Conservation (phyloP, 1,140 invertebrate genomes). For the Laupala kohalensis region DNA sequence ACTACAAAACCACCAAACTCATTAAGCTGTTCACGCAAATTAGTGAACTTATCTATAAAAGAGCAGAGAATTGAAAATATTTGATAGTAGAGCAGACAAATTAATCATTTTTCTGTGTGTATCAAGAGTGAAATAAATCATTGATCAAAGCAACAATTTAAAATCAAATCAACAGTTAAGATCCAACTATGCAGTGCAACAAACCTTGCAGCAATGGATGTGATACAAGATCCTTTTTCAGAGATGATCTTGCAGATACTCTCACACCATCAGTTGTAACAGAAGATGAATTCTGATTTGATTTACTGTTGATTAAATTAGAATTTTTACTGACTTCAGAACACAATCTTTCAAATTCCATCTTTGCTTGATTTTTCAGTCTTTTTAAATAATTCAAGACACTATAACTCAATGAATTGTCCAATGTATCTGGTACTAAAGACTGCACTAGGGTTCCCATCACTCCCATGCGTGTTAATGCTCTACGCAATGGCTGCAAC, state of each 20-base stretch:
- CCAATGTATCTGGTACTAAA: slow-evolving; percentile 80
- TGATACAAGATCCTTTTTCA: slow-evolving; percentile 62
- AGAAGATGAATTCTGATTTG: neutral
- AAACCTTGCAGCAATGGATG: slow-evolving; percentile 56
- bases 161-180: neutral
- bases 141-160: neutral
- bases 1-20: slow-evolving; percentile 80
- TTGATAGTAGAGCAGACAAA: too few species aligned
- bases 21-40: slow-evolving; percentile 65
- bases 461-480: slow-evolving; percentile 76
- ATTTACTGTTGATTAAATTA: slow-evolving; percentile 15
- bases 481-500: slow-evolving; percentile 63
- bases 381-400: slow-evolving; percentile 91
- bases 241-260: slow-evolving; percentile 47
- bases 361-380: slow-evolving; percentile 89
- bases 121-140: too few species aligned
- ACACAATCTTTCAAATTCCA: slow-evolving; percentile 86
- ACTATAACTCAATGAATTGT: slow-evolving; percentile 83
- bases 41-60: slow-evolving; percentile 55
- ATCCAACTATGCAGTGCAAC: slow-evolving; percentile 37
- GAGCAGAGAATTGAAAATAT: too few species aligned
- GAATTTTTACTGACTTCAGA: slow-evolving; percentile 37
- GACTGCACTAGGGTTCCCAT: slow-evolving; percentile 64
- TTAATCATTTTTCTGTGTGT: too few species aligned
- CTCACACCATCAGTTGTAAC: slow-evolving; percentile 51